phyloP scores from a whole-genome alignment of 1,140 invertebrate species.

The Dendrolimus kikuchii region DNA sequence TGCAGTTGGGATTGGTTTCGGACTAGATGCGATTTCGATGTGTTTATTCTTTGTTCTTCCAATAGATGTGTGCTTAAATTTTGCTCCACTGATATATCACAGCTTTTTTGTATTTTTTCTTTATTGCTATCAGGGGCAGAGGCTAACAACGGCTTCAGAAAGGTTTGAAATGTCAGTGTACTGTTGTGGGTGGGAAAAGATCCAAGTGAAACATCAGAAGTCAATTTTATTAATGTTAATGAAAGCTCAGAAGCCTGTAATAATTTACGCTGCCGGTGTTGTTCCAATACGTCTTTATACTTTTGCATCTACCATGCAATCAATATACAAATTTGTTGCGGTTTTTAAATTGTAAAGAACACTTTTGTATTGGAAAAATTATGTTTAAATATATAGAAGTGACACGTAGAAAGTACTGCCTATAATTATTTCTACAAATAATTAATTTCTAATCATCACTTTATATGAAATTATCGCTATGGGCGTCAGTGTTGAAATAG shows the following conservation, averaged over 20 bases:
- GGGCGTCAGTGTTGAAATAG: too few relatives aligned
- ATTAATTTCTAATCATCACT: too few relatives aligned
- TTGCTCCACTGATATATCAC: slow-evolving; percentile 21
- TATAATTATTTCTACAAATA: too few relatives aligned
- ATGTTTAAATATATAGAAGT: neutral
- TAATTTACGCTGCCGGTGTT: slow-evolving; percentile 20
- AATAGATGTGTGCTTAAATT: slow-evolving; percentile 20
- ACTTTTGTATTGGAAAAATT: neutral
- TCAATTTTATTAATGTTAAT: slow-evolving; percentile 24
- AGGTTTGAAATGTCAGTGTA: slow-evolving; percentile 29
- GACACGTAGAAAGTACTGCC: too few relatives aligned
- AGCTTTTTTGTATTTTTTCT: slow-evolving; percentile 30
- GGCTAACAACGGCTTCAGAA: slow-evolving; percentile 26
- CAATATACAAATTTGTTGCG: slow-evolving; percentile 31
- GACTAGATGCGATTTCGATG: slow-evolving; percentile 21
- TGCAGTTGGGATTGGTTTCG: slow-evolving; percentile 22
- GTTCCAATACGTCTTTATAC: slow-evolving; percentile 28
- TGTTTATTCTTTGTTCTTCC: slow-evolving; percentile 27
- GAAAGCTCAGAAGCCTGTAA: slow-evolving; percentile 25
- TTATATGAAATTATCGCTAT: too few relatives aligned
- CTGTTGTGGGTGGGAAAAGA: slow-evolving; percentile 34
- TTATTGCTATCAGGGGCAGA: slow-evolving; percentile 33
- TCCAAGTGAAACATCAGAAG: slow-evolving; percentile 17
- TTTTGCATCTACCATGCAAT: slow-evolving; percentile 25
- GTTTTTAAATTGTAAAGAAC: slow-evolving; percentile 24